These are phyloP conservation scores for rat (Rattus norvegicus) DNA, from an alignment of 2,113 vertebrate genomes.

Conservation along the genomic window GRCr8 NC_086022.1:154157501-154158000, in stretches of 20 bases:
- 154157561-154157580: background rate
- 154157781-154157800: background rate
- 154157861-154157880: background rate
- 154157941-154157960: background rate
- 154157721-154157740: too few species aligned
- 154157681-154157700: background rate
- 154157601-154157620: fast-evolving
- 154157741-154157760: background rate
- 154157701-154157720: background rate
- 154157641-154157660: background rate
- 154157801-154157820: too few species aligned
- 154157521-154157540: background rate
- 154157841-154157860: background rate
- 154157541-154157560: background rate
- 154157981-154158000: background rate
- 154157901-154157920: background rate
- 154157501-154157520: background rate
- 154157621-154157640: background rate
- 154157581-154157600: background rate
- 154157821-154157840: background rate
- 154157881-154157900: background rate
- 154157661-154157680: background rate
- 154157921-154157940: background rate
- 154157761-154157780: background rate
- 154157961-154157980: background rate